Evolutionary conservation across 2,797 vertebrate species (phyloP).

Genomic region (Xenentodon cancila): DNA sequence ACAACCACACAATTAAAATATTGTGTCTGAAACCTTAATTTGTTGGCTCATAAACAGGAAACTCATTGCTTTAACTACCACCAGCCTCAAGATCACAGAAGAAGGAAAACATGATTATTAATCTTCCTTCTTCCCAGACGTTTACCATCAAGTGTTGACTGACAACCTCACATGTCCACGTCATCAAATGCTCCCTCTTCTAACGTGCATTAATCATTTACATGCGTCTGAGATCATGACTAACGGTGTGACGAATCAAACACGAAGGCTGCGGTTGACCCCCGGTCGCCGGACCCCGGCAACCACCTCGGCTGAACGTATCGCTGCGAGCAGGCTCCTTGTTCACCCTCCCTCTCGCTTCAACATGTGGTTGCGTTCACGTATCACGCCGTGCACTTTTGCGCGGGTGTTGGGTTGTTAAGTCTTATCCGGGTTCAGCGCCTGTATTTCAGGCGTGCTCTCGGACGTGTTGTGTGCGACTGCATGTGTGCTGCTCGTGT

Average conservation of each 20-base stretch:
- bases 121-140: slow-evolving; percentile 28
- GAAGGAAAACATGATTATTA: slow-evolving; percentile 48
- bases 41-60: slow-evolving; percentile 50
- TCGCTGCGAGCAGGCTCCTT: slow-evolving; percentile 1
- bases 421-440: slow-evolving; percentile 23
- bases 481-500: background rate
- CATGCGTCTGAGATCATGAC: slow-evolving; percentile 35
- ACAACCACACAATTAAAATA: slow-evolving; percentile 29
- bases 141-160: slow-evolving; percentile 12
- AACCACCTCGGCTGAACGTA: slow-evolving; percentile 17
- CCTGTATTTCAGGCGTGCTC: slow-evolving; percentile 24
- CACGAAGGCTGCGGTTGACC: slow-evolving; percentile 47
- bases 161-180: slow-evolving; percentile 13
- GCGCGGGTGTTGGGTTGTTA: slow-evolving; percentile 39
- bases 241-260: slow-evolving; percentile 56
- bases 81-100: background rate
- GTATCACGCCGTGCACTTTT: slow-evolving; percentile 50
- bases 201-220: slow-evolving; percentile 23
- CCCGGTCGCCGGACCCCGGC: slow-evolving; percentile 22
- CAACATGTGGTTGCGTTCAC: slow-evolving; percentile 65
- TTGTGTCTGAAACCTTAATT: slow-evolving; percentile 9
- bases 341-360: slow-evolving; percentile 3
- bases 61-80: slow-evolving; percentile 39
- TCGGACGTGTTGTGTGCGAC: slow-evolving; percentile 4
- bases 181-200: slow-evolving; percentile 21